Evolutionary conservation across 2,113 vertebrate species (phyloP), one percentile per base, ranked within the genome.

Genomic region (Mugil cephalus): DNA sequence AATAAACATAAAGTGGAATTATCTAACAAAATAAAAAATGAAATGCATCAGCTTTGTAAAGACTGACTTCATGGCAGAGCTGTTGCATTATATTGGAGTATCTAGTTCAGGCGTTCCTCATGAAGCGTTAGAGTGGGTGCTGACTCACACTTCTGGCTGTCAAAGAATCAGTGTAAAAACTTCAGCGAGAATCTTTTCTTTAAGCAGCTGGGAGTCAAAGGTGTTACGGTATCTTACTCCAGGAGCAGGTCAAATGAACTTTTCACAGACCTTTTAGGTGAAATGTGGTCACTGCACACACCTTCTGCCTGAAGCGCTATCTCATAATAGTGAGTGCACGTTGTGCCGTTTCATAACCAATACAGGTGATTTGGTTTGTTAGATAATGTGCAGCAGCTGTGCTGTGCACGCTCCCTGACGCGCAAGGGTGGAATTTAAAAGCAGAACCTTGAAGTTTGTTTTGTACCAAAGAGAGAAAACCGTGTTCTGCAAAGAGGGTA

Each of bases 281-380:
- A 51, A 43, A 59, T 17, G 45, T 48, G 19, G 48, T 50, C 62
- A 5, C 15, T 51, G 53, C 39, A 34, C 36, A 51, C 43, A 21
- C 12, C 4, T 45, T 10, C 18, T 47, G 17, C 17, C 73, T 43
- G 58, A 59, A 54, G 13, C 30, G 64, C 21, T 4, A 13, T 40
- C 21, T 56, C 64, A 40, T 59, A 53, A 54, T 17, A 24, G n/a
- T 35, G 15, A 48, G 43, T 21, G 24, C 50, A 45, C 50, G 38
- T 48, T 42, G 21, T 19, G 54, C 55, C 55, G 65, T 82, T 80
- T 69, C 79, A 53, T 79, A 79, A 74, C 60, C 3, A 51, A 40
- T 17, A 53, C 67, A 81, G 74, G 68, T 79, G 51, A 83, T 64
- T 76, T 52, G 36, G 24, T 67, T 43, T 73, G 55, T 81, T 79